Conservation (phyloP, 2,888 invertebrate genomes). For the Ennomos fuscantarius region DNA sequence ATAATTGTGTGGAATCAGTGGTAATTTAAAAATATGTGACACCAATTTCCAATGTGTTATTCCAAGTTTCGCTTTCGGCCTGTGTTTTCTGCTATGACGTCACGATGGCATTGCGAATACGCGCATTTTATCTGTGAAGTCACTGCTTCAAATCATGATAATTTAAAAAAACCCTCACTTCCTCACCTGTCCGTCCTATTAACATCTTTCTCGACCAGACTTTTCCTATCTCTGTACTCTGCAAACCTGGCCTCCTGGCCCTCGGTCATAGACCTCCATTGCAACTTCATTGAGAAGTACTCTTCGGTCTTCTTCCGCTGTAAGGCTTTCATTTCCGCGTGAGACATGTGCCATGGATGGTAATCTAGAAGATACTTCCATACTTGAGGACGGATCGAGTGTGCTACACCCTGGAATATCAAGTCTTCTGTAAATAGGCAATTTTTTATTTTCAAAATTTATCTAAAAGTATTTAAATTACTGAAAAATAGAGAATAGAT, state of each 20-base stretch:
- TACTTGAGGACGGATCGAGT: constrained; percentile 90
- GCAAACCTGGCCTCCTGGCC: constrained; percentile 94
- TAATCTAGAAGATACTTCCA: constrained; percentile 98
- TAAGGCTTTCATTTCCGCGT: constrained; percentile 88
- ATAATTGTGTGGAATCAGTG: too few species aligned
- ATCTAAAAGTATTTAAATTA: too few species aligned
- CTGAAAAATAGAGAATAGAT: too few species aligned
- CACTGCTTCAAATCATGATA: too few species aligned
- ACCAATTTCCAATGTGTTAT: too few species aligned
- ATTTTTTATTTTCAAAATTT: too few species aligned
- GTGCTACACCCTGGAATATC: constrained; percentile 89
- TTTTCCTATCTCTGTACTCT: constrained; percentile 95
- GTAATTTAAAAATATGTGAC: too few species aligned
- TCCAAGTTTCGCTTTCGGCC: too few species aligned
- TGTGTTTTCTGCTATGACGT: too few species aligned
- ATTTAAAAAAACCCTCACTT: too few species aligned
- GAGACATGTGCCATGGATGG: constrained; percentile 93
- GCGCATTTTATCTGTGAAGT: too few species aligned
- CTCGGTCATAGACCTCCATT: constrained; percentile 96
- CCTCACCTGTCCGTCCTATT: constrained; percentile 93
- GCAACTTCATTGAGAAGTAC: constrained; percentile 97
- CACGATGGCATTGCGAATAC: too few species aligned
- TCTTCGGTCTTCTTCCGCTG: constrained; percentile 91
- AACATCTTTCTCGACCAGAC: constrained; percentile 98
- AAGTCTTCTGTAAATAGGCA: neutral